Evolutionary conservation across 2,113 vertebrate genomes (phyloP).

Genomic region (Nesogale talazaci): DNA sequence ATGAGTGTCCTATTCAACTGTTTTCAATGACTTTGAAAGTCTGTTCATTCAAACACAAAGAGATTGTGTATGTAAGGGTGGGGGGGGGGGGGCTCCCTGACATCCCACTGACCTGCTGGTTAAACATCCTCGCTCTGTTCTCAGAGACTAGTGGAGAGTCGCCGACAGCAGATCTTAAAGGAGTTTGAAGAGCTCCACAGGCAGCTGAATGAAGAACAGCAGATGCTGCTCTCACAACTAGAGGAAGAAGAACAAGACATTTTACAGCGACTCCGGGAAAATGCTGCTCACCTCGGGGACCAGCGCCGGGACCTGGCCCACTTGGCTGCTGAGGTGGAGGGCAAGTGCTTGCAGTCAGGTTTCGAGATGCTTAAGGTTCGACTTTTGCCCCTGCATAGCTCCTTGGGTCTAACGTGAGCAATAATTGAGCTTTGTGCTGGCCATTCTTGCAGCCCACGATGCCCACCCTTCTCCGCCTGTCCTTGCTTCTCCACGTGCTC

Average conservation of each 20-base stretch:
- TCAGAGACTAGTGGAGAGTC: slow-evolving; percentile 91
- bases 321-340: slow-evolving; percentile 82
- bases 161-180: slow-evolving; percentile 90
- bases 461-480: no score
- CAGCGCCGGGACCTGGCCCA: slow-evolving; percentile 77
- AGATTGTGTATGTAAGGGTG: background rate
- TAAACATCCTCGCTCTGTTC: background rate
- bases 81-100: background rate
- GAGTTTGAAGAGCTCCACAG: slow-evolving; percentile 94
- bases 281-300: slow-evolving; percentile 78
- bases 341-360: slow-evolving; percentile 82
- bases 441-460: no score
- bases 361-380: slow-evolving; percentile 86
- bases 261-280: slow-evolving; percentile 81
- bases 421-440: background rate
- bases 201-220: slow-evolving; percentile 86
- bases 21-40: background rate
- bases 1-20: slow-evolving; percentile 4
- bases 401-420: background rate
- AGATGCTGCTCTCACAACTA: slow-evolving; percentile 74
- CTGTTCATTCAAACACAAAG: background rate
- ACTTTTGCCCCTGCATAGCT: slow-evolving; percentile 27
- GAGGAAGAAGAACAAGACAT: slow-evolving; percentile 84
- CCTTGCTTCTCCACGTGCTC: no score
- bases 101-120: background rate